A percentile compares a stretch with the other conserved stretches of the same genome.
Conservation (phyloP, 2,888 invertebrate genomes). For the Pristionchus fissidentatus region DNA sequence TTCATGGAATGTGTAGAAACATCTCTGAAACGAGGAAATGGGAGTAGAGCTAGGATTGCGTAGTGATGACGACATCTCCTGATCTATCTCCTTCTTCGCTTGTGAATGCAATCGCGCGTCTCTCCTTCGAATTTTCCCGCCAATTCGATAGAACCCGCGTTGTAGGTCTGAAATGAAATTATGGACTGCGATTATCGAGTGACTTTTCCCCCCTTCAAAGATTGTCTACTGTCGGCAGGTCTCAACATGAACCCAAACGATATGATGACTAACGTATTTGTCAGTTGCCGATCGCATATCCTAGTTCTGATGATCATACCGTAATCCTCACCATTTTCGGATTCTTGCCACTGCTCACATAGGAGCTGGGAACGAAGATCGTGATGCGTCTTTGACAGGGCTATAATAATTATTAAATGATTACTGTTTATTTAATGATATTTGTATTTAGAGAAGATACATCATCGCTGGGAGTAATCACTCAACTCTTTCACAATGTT, state of each 20-base stretch:
- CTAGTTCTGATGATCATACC: background rate
- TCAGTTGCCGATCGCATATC: background rate
- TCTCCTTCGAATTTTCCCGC: conserved; percentile 44
- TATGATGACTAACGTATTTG: too few species aligned
- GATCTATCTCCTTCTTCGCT: background rate
- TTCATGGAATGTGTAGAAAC: conserved; percentile 29
- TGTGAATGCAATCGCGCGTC: conserved; percentile 18
- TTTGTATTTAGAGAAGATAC: too few species aligned
- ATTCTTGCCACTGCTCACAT: conserved; percentile 33
- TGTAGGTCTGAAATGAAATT: conserved; percentile 33
- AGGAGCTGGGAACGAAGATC: conserved; percentile 18
- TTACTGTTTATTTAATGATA: too few species aligned
- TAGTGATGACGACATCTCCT: background rate
- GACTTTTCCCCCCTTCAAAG: too few species aligned
- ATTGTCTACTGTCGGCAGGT: too few species aligned
- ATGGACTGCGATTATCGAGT: background rate
- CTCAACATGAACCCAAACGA: too few species aligned
- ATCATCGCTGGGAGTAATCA: too few species aligned
- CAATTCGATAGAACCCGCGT: conserved; percentile 44
- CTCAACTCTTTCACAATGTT: too few species aligned
- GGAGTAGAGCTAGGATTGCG: conserved; percentile 6
- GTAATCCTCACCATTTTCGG: conserved; percentile 31
- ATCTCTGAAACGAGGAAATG: background rate
- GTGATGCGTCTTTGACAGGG: conserved; percentile 46
- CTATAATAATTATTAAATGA: conserved; percentile 6